phyloP scores from a whole-genome alignment of 35 echinoderm and acorn worm species.

The Anneissia japonica region DNA sequence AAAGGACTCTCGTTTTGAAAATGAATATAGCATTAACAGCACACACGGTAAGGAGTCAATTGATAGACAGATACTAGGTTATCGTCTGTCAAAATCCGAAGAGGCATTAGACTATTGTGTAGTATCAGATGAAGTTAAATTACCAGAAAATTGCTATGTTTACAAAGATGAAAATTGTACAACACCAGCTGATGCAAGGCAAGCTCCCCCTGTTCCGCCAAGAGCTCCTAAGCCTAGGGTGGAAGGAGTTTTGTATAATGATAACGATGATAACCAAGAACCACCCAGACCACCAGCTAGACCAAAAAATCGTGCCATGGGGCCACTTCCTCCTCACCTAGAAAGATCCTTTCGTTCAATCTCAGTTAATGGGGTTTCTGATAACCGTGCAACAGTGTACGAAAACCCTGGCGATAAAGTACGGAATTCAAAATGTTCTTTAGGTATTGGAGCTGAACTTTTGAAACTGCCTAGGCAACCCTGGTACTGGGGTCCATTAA shows the following conservation, averaged over 20 bases:
- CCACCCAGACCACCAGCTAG: slow-evolving; percentile 79
- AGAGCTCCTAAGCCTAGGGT: background rate
- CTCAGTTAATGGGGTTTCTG: background rate
- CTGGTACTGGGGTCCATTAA: slow-evolving; percentile 98
- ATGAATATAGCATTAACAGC: background rate
- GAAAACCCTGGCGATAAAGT: slow-evolving; percentile 18
- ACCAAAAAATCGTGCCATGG: slow-evolving; percentile 25
- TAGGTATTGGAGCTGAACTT: slow-evolving; percentile 55
- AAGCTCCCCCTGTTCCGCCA: slow-evolving; percentile 22
- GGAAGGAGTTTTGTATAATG: background rate
- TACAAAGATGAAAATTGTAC: background rate
- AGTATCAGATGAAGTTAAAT: background rate
- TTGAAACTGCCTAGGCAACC: slow-evolving; percentile 71
- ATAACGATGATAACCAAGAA: slow-evolving; percentile 12
- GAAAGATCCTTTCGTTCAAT: slow-evolving; percentile 12
- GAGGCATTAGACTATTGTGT: background rate
- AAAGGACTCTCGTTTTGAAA: background rate
- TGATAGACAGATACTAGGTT: background rate
- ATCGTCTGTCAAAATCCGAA: background rate
- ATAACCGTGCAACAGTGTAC: slow-evolving; percentile 29
- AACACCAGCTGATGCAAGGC: slow-evolving; percentile 60
- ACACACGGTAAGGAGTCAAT: background rate
- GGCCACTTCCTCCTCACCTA: background rate
- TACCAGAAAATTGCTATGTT: background rate
- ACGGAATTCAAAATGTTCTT: slow-evolving; percentile 5